Conservation (phyloP, 2,888 invertebrate genomes). For the Deroplatys truncata region DNA sequence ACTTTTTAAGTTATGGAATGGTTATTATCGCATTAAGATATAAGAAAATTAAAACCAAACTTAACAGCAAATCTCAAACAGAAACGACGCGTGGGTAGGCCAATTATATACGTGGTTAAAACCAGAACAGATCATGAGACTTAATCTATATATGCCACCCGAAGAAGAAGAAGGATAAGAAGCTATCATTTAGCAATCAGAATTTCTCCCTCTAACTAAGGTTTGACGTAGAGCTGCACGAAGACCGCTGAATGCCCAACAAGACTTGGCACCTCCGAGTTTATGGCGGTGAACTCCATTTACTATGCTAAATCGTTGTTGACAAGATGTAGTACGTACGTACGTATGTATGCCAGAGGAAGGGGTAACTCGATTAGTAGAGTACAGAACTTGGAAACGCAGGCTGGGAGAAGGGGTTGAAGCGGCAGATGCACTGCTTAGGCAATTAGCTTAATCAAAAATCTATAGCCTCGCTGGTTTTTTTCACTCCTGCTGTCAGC, state of each 20-base stretch:
- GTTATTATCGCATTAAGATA: too few relatives aligned
- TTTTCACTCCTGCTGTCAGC: neutral
- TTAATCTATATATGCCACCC: too few relatives aligned
- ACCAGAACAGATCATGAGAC: too few relatives aligned
- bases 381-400: conserved; percentile 18
- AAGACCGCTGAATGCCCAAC: neutral
- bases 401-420: neutral
- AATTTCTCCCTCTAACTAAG: neutral
- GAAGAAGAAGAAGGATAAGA: too few relatives aligned
- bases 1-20: too few relatives aligned
- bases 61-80: too few relatives aligned
- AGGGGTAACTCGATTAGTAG: conserved; percentile 16
- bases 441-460: conserved; percentile 27
- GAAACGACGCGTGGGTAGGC: too few relatives aligned
- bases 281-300: conserved; percentile 14
- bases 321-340: conserved; percentile 22
- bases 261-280: neutral
- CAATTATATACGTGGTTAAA: too few relatives aligned
- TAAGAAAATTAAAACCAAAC: too few relatives aligned
- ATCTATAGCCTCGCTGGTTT: conserved; percentile 13
- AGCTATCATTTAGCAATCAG: too few relatives aligned
- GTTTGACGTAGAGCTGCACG: neutral
- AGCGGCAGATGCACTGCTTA: neutral
- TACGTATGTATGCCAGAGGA: neutral
- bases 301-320: conserved; percentile 28